Conservation (phyloP, 2,113 vertebrate species). For the Syngnathus scovelli region DNA sequence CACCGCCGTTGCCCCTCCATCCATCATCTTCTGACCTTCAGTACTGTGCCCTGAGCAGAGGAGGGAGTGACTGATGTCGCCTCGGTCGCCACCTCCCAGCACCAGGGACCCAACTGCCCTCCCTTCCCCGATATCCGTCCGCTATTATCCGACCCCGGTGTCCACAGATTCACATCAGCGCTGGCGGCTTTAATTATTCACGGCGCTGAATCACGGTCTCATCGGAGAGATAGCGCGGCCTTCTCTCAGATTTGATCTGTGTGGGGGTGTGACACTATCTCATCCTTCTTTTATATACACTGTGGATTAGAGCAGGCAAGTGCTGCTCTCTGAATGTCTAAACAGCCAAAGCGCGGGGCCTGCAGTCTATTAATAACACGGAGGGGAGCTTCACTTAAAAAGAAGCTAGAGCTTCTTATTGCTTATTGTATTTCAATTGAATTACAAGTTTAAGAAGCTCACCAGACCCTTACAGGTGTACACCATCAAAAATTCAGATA, state of each 20-base stretch:
- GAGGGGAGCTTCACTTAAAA: neutral
- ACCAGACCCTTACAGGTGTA: neutral
- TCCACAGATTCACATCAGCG: constrained; percentile 67
- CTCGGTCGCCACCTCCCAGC: constrained; percentile 40
- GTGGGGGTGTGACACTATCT: constrained; percentile 37
- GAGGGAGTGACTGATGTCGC: constrained; percentile 53
- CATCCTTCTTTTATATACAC: constrained; percentile 29
- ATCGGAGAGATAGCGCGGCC: constrained; percentile 46
- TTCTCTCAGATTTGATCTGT: constrained; percentile 44
- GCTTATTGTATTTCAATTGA: neutral
- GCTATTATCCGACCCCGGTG: constrained; percentile 51
- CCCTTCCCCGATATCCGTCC: constrained; percentile 41
- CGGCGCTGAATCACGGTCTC: constrained; percentile 61
- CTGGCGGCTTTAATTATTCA: constrained; percentile 70
- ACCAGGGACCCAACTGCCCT: constrained; percentile 24
- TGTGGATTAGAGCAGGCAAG: constrained; percentile 21
- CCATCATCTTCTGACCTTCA: constrained; percentile 66
- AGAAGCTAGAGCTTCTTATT: neutral
- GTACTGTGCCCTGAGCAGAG: constrained; percentile 44
- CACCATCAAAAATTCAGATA: neutral
- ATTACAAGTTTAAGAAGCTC: neutral
- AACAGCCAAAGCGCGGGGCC: neutral
- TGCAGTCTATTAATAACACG: neutral
- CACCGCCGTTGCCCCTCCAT: constrained; percentile 40
- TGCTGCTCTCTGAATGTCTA: constrained; percentile 1